A percentile compares a stretch with the other conserved stretches of the same genome.
Conservation (phyloP, 2,888 invertebrate genomes). For the Seladonia tumulorum region DNA sequence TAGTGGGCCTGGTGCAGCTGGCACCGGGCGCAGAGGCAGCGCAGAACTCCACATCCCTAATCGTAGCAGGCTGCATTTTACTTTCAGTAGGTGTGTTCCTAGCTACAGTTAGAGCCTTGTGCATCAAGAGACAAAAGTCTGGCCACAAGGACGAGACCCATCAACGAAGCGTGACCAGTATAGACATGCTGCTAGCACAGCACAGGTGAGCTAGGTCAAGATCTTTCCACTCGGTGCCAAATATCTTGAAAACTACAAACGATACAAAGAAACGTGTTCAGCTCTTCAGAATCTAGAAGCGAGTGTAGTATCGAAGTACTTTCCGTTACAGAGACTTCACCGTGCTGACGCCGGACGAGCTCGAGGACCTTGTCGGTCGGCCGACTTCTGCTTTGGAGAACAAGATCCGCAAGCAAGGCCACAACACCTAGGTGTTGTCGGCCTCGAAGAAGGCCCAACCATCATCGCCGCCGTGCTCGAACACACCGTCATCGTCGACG, state of each 20-base stretch:
- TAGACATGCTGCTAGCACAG: slow-evolving; percentile 85
- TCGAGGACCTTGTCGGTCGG: slow-evolving; percentile 86
- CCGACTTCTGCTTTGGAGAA: slow-evolving; percentile 84
- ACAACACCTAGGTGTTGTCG: slow-evolving; percentile 81
- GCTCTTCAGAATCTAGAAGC: background rate
- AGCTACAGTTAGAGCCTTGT: slow-evolving; percentile 88
- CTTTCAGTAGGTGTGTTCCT: slow-evolving; percentile 88
- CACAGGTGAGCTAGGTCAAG: slow-evolving; percentile 80
- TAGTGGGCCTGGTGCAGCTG: slow-evolving; percentile 91
- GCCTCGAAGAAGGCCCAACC: slow-evolving; percentile 80
- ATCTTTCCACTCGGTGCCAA: background rate
- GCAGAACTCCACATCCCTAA: slow-evolving; percentile 89
- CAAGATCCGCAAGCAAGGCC: slow-evolving; percentile 83
- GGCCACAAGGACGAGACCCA: slow-evolving; percentile 85
- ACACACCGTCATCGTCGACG: slow-evolving; percentile 80
- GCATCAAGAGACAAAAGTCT: slow-evolving; percentile 86
- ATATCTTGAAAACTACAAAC: background rate
- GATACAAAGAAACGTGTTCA: background rate
- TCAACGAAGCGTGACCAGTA: slow-evolving; percentile 85
- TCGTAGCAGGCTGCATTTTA: slow-evolving; percentile 88
- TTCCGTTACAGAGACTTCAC: slow-evolving; percentile 78
- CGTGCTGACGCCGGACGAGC: slow-evolving; percentile 86
- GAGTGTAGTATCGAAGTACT: background rate
- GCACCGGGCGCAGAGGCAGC: slow-evolving; percentile 92
- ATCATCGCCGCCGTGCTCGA: slow-evolving; percentile 79